These are phyloP conservation scores for Aporophyla lueneburgensis DNA, from an alignment of 2,888 invertebrate species.

Conservation along the genomic window DNA sequence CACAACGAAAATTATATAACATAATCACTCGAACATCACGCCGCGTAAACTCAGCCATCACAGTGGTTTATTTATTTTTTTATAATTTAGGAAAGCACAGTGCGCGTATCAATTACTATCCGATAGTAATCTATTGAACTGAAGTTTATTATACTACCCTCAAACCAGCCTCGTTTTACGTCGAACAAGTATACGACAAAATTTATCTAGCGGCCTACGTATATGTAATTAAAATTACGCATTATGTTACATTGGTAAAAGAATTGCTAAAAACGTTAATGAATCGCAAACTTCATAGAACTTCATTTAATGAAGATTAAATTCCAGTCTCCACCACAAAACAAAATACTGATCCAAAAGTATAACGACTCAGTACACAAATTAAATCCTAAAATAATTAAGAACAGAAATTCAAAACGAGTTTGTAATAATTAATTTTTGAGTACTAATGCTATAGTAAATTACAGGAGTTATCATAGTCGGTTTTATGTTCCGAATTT, in stretches of 20 bases:
- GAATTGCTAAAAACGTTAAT: slow-evolving; percentile 12
- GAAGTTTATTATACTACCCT: too few species aligned
- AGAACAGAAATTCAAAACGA: slow-evolving; percentile 18
- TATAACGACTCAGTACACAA: slow-evolving; percentile 17
- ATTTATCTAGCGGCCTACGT: too few species aligned
- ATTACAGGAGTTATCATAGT: slow-evolving; percentile 21
- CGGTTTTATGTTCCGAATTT: slow-evolving; percentile 27
- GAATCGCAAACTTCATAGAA: slow-evolving; percentile 24
- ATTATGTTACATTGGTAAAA: neutral
- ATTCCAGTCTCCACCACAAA: slow-evolving; percentile 8
- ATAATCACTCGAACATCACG: too few species aligned
- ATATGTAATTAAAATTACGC: too few species aligned
- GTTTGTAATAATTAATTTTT: slow-evolving; percentile 34
- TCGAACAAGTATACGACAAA: too few species aligned
- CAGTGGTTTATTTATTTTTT: too few species aligned
- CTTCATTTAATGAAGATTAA: slow-evolving; percentile 28
- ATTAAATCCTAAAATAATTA: slow-evolving; percentile 32
- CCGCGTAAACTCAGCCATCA: too few species aligned
- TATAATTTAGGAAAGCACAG: too few species aligned
- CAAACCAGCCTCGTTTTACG: too few species aligned
- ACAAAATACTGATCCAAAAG: slow-evolving; percentile 29
- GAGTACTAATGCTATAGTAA: slow-evolving; percentile 23
- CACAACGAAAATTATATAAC: too few species aligned
- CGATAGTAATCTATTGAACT: too few species aligned
- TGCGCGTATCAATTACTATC: too few species aligned